Percentiles rank a stretch among this genome's conserved stretches.
phyloP scores from a whole-genome alignment of 2,113 vertebrate species.

The Nematolebias whitei region DNA sequence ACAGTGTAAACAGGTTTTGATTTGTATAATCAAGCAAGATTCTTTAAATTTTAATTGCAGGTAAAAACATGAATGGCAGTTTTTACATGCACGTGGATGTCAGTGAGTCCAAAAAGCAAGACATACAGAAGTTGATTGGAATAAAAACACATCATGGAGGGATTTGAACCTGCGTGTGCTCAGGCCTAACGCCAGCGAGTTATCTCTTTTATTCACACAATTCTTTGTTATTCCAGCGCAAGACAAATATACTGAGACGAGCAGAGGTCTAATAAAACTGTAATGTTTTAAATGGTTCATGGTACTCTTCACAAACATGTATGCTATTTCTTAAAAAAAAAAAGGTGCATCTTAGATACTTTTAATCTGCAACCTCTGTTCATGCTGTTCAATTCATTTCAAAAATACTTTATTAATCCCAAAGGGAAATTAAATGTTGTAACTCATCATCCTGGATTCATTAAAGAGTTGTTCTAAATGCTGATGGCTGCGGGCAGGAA shows the following conservation, averaged over 20 bases:
- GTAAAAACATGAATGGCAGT: neutral
- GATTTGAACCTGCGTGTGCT: neutral
- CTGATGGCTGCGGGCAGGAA: too few species aligned
- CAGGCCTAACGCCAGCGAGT: neutral
- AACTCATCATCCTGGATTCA: too few species aligned
- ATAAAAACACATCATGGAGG: neutral
- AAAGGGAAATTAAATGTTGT: too few species aligned
- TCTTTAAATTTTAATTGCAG: neutral
- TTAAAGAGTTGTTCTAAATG: too few species aligned
- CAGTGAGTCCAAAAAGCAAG: neutral
- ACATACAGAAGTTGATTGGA: neutral
- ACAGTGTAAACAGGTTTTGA: neutral
- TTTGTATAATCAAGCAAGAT: neutral
- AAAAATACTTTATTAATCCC: too few species aligned
- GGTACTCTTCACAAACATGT: too few species aligned
- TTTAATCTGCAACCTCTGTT: too few species aligned
- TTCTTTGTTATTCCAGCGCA: neutral
- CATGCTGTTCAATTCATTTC: too few species aligned
- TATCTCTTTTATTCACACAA: neutral
- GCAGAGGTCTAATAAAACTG: too few species aligned
- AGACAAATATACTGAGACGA: neutral
- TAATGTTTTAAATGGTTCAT: too few species aligned
- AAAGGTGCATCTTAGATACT: too few species aligned
- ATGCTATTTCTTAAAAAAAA: too few species aligned
- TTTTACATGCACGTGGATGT: neutral